A percentile compares a stretch with the other conserved stretches of the same genome.
Evolutionary conservation across 2,797 vertebrate species (phyloP).

Genomic region (Monodelphis domestica): DNA sequence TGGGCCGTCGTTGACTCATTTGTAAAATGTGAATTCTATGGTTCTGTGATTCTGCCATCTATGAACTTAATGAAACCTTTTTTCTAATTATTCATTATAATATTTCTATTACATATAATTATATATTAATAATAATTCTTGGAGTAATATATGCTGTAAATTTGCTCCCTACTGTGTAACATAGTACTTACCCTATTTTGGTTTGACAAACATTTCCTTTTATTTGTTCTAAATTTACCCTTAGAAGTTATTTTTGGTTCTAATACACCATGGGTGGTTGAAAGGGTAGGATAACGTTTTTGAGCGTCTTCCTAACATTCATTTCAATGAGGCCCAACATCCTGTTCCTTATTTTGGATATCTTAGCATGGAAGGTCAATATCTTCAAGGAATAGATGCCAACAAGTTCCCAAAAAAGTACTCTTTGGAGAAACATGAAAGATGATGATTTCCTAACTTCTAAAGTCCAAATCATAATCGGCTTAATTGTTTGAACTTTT

Average conservation of each 20-base stretch:
- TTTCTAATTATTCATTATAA: constrained; percentile 31
- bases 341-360: constrained; percentile 40
- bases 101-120: no score
- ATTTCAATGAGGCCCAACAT: constrained; percentile 16
- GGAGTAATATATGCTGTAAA: constrained; percentile 52
- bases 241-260: constrained; percentile 3
- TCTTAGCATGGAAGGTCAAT: not conserved
- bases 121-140: no score
- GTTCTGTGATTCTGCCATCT: not conserved
- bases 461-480: constrained; percentile 27
- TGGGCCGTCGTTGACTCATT: constrained; percentile 39
- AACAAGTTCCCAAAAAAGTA: constrained; percentile 13
- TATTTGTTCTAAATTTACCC: constrained; percentile 11
- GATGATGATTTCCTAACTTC: constrained; percentile 11
- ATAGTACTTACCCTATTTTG: constrained; percentile 21
- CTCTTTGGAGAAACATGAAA: constrained; percentile 17
- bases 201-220: constrained; percentile 39
- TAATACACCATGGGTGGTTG: not conserved
- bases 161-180: constrained; percentile 22
- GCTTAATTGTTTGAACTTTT: constrained; percentile 31
- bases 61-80: constrained; percentile 40
- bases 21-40: not conserved
- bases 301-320: constrained; percentile 6
- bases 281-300: not conserved
- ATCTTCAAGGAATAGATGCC: constrained; percentile 36